phyloP scores from a whole-genome alignment of 2,888 invertebrate genomes.

The Philereme transversata region DNA sequence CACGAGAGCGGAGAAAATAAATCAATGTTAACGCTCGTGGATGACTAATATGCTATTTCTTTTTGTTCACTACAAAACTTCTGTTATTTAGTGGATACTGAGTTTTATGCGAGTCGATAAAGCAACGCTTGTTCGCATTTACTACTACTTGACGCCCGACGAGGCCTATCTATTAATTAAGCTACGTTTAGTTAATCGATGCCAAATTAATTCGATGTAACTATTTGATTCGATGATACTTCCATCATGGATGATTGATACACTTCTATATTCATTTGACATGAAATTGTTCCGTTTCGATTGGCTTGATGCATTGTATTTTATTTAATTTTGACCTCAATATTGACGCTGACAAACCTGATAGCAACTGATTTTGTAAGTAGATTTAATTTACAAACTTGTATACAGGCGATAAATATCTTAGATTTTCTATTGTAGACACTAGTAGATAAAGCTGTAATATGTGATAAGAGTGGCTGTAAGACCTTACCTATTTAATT shows the following conservation, averaged over 20 bases:
- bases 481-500: constrained; percentile 66
- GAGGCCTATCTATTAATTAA: constrained; percentile 61
- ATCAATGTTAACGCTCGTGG: not conserved
- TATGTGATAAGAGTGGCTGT: constrained; percentile 84
- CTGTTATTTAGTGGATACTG: constrained; percentile 6
- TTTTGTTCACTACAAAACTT: not conserved
- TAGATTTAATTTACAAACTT: constrained; percentile 71
- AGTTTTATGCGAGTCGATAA: constrained; percentile 41
- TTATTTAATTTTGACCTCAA: constrained; percentile 64
- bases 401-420: constrained; percentile 74
- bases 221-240: constrained; percentile 39
- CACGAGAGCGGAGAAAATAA: constrained; percentile 15
- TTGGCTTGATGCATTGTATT: constrained; percentile 58
- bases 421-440: constrained; percentile 82
- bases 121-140: constrained; percentile 74
- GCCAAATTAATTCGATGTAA: constrained; percentile 73
- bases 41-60: not conserved
- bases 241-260: constrained; percentile 20
- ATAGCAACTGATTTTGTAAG: constrained; percentile 64
- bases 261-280: constrained; percentile 32
- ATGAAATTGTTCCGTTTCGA: constrained; percentile 39
- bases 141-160: constrained; percentile 52
- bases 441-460: constrained; percentile 74
- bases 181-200: constrained; percentile 74
- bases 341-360: constrained; percentile 47